Evolutionary conservation across 2,888 invertebrate species (phyloP), one percentile per base, ranked within the genome.

Genomic region (Oasisia sp.): DNA sequence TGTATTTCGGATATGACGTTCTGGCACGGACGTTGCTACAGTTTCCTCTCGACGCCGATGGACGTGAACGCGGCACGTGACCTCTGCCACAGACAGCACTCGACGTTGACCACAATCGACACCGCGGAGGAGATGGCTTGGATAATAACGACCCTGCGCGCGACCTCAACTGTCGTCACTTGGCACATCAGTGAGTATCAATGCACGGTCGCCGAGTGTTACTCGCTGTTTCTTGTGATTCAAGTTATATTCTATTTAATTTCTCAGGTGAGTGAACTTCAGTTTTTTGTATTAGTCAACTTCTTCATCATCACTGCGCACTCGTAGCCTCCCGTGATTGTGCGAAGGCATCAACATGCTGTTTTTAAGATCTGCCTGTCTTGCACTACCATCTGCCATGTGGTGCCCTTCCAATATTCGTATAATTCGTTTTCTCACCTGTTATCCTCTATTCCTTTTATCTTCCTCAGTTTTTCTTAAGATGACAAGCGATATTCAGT

Each of bases 101-200:
- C 74, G 74, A 74, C 74, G 5, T 27, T 74, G 74, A 74, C 27
- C 5, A 74, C 74, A 74, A 19, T 74, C 27, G 74, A 74, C 74
- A 74, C 74, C 19, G 74, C 74, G 74, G 74, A 74, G 19, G 74
- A 74, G 74, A 74, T 74, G 74, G 7, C 4, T 19, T 74, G 74
- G 74, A 19, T 74, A 19, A 74, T 74, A 27, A 74, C 74, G 74
- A 74, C 19, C 19, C 74, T 74, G 74, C 74, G 74, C 27, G 27
- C 74, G 0, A 27, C 27, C 0, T 27, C 74, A 74, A 74, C 1
- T 74, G 74, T 74, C 74, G 19, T 27, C 19, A 74, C 74, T 19
- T 74, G 74, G 74, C 74, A 74, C 74, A 74, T 74, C 27, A 74
- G 74, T 74, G 74, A 19, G 74, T 74, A 74, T 74, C 74, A 74